phyloP scores from a whole-genome alignment of 2,888 invertebrate genomes.

The Drosophila longiperda region DNA sequence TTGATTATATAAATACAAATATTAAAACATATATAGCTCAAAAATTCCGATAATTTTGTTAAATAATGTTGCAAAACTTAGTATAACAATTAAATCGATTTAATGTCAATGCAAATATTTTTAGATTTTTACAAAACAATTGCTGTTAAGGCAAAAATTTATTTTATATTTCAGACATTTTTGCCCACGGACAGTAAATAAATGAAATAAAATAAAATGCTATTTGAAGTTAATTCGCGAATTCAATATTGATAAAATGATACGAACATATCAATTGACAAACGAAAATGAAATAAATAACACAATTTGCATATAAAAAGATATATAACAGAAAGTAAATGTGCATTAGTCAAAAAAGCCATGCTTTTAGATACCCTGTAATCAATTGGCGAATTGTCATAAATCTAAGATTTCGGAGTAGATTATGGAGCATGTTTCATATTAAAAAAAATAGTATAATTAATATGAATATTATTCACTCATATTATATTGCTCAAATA shows the following conservation, averaged over 20 bases:
- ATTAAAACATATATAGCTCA: background rate
- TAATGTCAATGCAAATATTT: background rate
- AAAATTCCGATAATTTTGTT: background rate
- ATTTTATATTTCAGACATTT: background rate
- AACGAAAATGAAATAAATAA: conserved; percentile 22
- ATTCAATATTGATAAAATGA: background rate
- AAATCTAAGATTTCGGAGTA: too few relatives aligned
- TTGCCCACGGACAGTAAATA: background rate
- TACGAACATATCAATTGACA: conserved; percentile 8
- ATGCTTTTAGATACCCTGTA: background rate
- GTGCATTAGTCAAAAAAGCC: background rate
- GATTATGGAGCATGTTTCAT: too few relatives aligned
- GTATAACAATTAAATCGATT: background rate
- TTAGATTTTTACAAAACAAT: background rate
- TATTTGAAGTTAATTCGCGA: background rate
- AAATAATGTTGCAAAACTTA: background rate
- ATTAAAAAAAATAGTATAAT: too few relatives aligned
- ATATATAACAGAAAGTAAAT: background rate
- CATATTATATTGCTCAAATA: background rate
- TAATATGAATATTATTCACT: background rate
- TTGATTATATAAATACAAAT: background rate
- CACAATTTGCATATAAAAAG: conserved; percentile 62
- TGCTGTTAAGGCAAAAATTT: background rate
- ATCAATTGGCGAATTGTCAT: background rate
- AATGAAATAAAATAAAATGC: conserved; percentile 5